A percentile compares a stretch with the other conserved stretches of the same genome.
phyloP scores from a whole-genome alignment of 2,888 invertebrate species.

The Heliconius ismenius region DNA sequence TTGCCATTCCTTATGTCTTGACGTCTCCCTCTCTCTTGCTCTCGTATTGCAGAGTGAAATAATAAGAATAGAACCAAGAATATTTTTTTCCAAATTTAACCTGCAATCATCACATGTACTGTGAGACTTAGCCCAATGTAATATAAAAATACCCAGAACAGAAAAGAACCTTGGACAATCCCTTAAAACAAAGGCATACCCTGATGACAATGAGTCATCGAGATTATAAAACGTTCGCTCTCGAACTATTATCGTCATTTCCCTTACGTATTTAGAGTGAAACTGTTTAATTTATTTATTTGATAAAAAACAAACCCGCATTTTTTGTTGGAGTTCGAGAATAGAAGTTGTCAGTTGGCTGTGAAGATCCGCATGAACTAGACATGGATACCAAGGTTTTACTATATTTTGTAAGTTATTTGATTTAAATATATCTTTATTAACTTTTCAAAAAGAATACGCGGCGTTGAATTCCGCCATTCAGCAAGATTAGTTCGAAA shows the following conservation, averaged over 20 bases:
- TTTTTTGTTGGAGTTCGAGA: constrained; percentile 42
- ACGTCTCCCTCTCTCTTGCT: not conserved
- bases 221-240: constrained; percentile 41
- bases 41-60: too few relatives aligned
- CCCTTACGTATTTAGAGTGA: constrained; percentile 40
- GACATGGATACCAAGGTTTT: constrained; percentile 33
- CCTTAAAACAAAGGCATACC: constrained; percentile 5
- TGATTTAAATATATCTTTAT: not conserved
- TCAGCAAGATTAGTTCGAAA: not conserved
- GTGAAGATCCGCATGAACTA: not conserved
- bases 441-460: not conserved
- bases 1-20: not conserved
- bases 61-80: too few relatives aligned
- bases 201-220: constrained; percentile 36
- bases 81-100: too few relatives aligned
- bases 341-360: constrained; percentile 21
- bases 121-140: not conserved
- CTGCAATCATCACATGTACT: too few relatives aligned
- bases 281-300: constrained; percentile 45
- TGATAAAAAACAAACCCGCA: constrained; percentile 47
- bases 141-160: not conserved
- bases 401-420: constrained; percentile 21
- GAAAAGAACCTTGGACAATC: constrained; percentile 13
- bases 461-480: not conserved
- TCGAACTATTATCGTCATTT: constrained; percentile 43